Evolutionary conservation across 2,888 invertebrate genomes (phyloP), one percentile per base, ranked within the genome.

Genomic region (Marasmarcha lunaedactyla): DNA sequence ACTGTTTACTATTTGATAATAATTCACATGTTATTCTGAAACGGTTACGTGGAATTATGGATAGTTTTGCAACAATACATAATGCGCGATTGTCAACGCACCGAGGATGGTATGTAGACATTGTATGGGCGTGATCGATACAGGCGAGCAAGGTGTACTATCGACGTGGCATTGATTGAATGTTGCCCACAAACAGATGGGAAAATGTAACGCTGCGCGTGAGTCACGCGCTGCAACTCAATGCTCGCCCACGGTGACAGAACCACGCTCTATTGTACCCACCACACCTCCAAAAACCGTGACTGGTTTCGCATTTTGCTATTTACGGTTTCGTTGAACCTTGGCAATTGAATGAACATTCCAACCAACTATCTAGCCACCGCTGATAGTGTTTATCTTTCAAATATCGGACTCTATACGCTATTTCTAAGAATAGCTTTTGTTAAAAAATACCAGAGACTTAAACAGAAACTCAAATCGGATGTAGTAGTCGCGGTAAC

Each of bases 201-300:
- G n/a, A 30, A 10, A 25, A 11, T 30, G 4, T 30, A 11, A 3
- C 9, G 4, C 30, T 4, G n/a, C 9, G 4, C 30, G 30, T 30
- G 30, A 30, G 6, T 30, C 30, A 30, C 30, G n/a, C 30, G 30
- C 30, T 30, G 20, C 20, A 20, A 4, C n/a, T 30, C n/a, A n/a
- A n/a, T n/a, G n/a, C n/a, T 30, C 30, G 30, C 30, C 30, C 30
- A 30, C 30, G 9, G n/a, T 30, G 30, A 30, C 11, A 30, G 30
- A 7, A n/a, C 30, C 30, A 7, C 30, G 30, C 30, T 20, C 30
- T 30, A 7, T 7, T 3, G 20, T 7, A 20, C 20, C n/a, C 2
- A 30, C 30, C 30, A 30, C 30, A 30, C 30, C 30, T 30, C 20
- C 20, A 20, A 30, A 30, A 30, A 9, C 30, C 30, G 30, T 30